Base-by-base conservation (phyloP, 2,113 vertebrate genomes). In the Strix aluco region DNA sequence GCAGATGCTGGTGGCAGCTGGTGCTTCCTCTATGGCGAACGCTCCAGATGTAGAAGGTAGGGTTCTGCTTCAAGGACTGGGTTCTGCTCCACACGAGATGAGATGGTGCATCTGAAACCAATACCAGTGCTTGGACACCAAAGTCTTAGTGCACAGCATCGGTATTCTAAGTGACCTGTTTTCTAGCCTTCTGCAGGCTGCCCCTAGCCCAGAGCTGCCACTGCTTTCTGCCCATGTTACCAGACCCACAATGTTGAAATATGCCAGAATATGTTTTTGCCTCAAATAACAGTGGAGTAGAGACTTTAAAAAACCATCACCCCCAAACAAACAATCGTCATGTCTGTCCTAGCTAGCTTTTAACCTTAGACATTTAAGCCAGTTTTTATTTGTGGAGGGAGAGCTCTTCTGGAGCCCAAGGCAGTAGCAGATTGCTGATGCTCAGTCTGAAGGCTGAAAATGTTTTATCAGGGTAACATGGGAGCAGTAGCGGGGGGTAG, bases 11-110 rank as follows among this genome's bases (percentile, higher is more conserved):
- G 40, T 91, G 85, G 79, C 73, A 71, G 8, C 92, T 55, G 54
- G 44, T 10, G 70, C 85, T 18, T 86, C 96, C 26, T 89, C 95
- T 4, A 13, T 77, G 20, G 90, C 3, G 27, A 93, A 17, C 15
- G 18, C 86, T 52, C 44, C 89, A 6, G 69, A 63, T 58, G 32
- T 22, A 34, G 92, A 97, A 98, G 98, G 97, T 96, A 97, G 40
- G 70, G 36, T 13, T 73, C 38, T 16, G 22, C 40, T 49, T 38
- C 65, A 13, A 8, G 46, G 38, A 3, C 44, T 44, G 1, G 49
- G 26, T 29, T 86, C 10, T 3, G 5, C 86, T 54, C 25, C 20
- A 16, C 15, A 17, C 2, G 2, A 5, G 58, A 6, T 36, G 38
- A 46, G n/a, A 10, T 34, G 25, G 6, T 67, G 3, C 6, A 14